Percentiles rank a stretch among this genome's conserved stretches.
phyloP scores from a whole-genome alignment of 2,113 vertebrate genomes.

The Pogonocichla stellata region DNA sequence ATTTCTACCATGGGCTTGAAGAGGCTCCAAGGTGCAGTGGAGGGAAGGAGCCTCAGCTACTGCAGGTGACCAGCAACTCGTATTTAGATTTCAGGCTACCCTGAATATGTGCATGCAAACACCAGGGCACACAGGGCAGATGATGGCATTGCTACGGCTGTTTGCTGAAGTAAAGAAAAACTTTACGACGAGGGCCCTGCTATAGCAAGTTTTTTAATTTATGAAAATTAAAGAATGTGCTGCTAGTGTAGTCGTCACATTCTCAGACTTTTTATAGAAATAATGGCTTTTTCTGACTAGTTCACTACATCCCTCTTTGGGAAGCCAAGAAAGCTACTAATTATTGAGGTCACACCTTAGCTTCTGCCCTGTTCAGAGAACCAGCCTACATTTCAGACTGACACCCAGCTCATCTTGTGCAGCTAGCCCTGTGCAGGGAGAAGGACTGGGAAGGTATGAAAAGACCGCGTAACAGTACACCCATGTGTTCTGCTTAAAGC shows the following conservation, averaged over 20 bases:
- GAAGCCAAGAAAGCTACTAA: neutral
- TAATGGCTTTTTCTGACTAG: neutral
- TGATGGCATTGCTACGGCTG: neutral
- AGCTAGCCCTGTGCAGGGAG: neutral
- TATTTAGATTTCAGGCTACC: neutral
- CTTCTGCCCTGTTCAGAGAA: neutral
- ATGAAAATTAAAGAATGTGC: neutral
- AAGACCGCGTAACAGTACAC: neutral
- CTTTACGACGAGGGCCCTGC: neutral
- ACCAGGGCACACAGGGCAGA: neutral
- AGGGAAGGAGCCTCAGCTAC: neutral
- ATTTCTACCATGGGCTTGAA: neutral
- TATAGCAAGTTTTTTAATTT: neutral
- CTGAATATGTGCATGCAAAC: neutral
- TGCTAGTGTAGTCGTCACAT: neutral
- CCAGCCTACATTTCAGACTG: neutral
- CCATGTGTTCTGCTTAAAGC: neutral
- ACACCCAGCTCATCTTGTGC: neutral
- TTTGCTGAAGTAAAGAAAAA: neutral
- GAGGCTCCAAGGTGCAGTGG: neutral
- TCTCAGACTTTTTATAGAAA: neutral
- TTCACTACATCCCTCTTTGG: neutral
- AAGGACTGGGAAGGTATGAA: neutral
- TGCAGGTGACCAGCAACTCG: accelerated
- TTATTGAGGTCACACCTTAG: neutral